Conservation (phyloP, 2,113 vertebrate genomes). For the Protobothrops mucrosquamatus region DNA sequence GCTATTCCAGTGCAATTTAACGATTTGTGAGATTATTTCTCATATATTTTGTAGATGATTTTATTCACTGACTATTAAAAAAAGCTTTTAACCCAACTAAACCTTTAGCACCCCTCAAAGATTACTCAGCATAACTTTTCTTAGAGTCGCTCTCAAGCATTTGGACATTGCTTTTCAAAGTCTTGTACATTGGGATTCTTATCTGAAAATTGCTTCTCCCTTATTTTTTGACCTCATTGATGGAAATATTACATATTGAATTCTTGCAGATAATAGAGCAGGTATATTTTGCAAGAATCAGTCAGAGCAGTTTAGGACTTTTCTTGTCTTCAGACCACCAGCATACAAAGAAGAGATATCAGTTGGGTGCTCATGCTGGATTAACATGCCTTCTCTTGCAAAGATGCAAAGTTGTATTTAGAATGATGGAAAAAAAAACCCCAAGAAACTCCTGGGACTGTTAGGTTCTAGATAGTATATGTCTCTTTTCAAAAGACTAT, state of each 20-base stretch:
- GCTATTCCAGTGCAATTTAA: constrained; percentile 52
- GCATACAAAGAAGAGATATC: background rate
- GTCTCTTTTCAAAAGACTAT: background rate
- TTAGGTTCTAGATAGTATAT: background rate
- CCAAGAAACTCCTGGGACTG: background rate
- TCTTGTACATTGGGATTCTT: background rate
- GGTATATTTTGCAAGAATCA: background rate
- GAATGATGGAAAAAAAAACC: background rate
- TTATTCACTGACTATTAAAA: constrained; percentile 3
- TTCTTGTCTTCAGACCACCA: background rate
- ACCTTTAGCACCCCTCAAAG: background rate
- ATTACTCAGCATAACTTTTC: background rate
- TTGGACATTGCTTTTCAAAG: background rate
- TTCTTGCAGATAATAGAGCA: background rate
- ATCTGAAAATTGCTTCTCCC: background rate
- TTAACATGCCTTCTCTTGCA: background rate
- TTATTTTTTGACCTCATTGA: background rate
- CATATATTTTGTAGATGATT: constrained; percentile 43
- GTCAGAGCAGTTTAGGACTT: background rate
- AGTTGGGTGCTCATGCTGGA: background rate
- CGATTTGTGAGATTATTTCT: constrained; percentile 42
- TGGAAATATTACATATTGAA: background rate
- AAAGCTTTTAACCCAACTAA: constrained; percentile 7
- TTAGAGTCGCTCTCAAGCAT: background rate
- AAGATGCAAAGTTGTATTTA: background rate